Evolutionary conservation across 2,888 invertebrate species (phyloP).

Genomic region (Drosophila kanekoi): DNA sequence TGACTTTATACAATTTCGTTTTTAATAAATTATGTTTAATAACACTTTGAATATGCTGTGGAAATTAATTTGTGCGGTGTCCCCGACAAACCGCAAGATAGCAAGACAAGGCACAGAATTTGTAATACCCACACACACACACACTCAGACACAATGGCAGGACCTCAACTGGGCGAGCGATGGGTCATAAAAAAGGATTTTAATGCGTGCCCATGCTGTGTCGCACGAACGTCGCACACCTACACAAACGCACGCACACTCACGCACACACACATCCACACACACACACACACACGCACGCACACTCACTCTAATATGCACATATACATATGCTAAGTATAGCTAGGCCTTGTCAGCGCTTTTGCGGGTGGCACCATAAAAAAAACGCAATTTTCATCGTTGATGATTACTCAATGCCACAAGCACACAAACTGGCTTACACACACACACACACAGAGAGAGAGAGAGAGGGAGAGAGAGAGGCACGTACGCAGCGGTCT

Average conservation of each 20-base stretch:
- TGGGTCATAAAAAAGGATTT: constrained; percentile 78
- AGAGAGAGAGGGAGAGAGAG: too few relatives aligned
- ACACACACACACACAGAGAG: constrained; percentile 13
- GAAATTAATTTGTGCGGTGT: constrained; percentile 78
- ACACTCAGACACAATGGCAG: constrained; percentile 22
- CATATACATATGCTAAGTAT: constrained; percentile 57
- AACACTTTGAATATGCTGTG: constrained; percentile 80
- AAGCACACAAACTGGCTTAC: constrained; percentile 59
- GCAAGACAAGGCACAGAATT: constrained; percentile 39
- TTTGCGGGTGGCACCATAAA: constrained; percentile 67
- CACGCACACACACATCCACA: too few relatives aligned
- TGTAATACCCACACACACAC: constrained; percentile 18
- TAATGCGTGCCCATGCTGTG: constrained; percentile 74
- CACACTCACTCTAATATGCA: constrained; percentile 32
- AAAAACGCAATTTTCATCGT: constrained; percentile 80
- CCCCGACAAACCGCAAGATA: constrained; percentile 58
- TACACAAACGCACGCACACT: constrained; percentile 16
- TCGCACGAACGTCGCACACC: constrained; percentile 52
- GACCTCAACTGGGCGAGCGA: constrained; percentile 37
- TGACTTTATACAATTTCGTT: constrained; percentile 76
- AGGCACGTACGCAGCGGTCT: constrained; percentile 27
- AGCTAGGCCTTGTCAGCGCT: constrained; percentile 70
- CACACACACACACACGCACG: neutral
- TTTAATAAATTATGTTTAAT: constrained; percentile 83
- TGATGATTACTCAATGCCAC: constrained; percentile 80